Percentiles rank a stretch among this genome's conserved stretches.
Conservation (phyloP, 35 echinoderm and acorn worm genomes). For the Heliocidaris tuberculata region DNA sequence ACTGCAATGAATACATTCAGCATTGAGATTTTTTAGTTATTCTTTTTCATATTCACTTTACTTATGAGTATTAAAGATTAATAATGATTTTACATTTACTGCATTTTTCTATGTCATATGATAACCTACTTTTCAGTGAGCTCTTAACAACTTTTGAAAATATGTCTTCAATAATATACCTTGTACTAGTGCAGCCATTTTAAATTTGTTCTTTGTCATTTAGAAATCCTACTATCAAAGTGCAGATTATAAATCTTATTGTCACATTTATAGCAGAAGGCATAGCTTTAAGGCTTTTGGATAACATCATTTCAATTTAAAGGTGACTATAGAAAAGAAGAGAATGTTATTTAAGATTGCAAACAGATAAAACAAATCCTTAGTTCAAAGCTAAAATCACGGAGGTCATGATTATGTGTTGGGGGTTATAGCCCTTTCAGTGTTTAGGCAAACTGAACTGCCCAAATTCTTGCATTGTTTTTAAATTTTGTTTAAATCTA, state of each 20-base stretch:
- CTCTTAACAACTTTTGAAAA: not conserved
- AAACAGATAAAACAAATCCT: not conserved
- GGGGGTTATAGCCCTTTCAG: not conserved
- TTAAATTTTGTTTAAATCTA: not conserved
- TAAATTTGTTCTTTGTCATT: not conserved
- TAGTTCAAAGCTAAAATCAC: not conserved
- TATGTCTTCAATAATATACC: not conserved
- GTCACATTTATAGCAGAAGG: not conserved
- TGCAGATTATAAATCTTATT: not conserved
- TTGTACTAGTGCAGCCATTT: not conserved
- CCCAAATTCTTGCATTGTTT: not conserved
- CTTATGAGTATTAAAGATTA: no score
- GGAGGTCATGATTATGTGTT: not conserved
- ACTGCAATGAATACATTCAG: no score
- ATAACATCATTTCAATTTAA: constrained; percentile 13
- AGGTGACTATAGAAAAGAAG: not conserved
- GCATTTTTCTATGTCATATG: not conserved
- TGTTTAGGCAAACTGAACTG: not conserved
- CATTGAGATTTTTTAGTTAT: no score
- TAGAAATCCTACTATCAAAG: not conserved
- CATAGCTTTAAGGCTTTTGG: not conserved
- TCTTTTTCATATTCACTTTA: no score
- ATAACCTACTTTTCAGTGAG: not conserved
- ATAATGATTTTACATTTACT: no score
- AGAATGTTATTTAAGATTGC: not conserved